Evolutionary conservation across 2,888 invertebrate genomes (phyloP), one percentile per base, ranked within the genome.

Genomic region (Dryobotodes eremita): DNA sequence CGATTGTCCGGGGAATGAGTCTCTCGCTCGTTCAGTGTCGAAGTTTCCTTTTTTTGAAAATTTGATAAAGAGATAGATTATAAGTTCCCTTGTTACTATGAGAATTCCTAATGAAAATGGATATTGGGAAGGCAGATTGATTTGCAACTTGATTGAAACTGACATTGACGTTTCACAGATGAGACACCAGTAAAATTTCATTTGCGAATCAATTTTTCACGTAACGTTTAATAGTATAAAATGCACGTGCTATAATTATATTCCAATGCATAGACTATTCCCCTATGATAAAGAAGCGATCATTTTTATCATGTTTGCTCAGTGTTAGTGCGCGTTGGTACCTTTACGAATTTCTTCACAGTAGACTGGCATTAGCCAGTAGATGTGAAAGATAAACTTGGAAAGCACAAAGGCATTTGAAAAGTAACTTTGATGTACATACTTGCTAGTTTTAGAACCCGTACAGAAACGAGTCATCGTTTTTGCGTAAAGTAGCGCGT

Each of bases 1-100:
- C 70, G 71, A 73, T 85, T 66, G 80, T 72, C 74, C 74, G 59
- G 71, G 23, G 66, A 77, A 87, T 87, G 82, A 85, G 82, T 78
- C 77, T 64, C 71, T 53, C 31, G 55, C 50, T 73, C 55, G 53
- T 71, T 72, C 66, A 31, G 53, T 26, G 62, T 36, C 26, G 20
- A 55, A 65, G 11, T 71, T 57, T 31, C 26, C 20, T 15, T 59
- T 71, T 76, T 84, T 74, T 50, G 26, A 0, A 69, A 57, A 55
- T 75, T 70, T 64, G 10, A 66, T 70, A n/a, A 10, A 66, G 48
- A n/a, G 0, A 0, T 68, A 59, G 23, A 23, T 68, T 80, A 61
- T 68, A 78, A 71, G 53, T 77, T 69, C 15, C 23, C 7, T 61
- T 69, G 66, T 65, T 55, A 68, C 72, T 36, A 7, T 26, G 55